Conservation (phyloP, 2,888 invertebrate genomes). For the Polyploca ridens region DNA sequence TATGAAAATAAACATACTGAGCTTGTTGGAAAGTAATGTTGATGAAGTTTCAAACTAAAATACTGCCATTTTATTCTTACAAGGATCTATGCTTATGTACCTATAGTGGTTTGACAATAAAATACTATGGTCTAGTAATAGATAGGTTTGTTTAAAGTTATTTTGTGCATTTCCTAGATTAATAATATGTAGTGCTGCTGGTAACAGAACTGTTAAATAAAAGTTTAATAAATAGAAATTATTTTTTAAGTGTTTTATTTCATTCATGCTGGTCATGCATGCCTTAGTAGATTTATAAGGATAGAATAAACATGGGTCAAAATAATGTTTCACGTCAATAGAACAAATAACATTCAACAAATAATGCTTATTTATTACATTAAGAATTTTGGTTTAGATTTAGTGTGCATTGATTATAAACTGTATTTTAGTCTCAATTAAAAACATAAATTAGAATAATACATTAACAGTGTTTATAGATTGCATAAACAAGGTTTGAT, state of each 20-base stretch:
- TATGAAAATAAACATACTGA: conserved; percentile 90
- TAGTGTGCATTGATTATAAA: no score
- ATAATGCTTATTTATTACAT: no score
- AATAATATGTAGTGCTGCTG: neutral
- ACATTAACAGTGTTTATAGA: no score
- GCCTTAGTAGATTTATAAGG: no score
- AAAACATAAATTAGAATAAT: no score
- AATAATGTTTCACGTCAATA: no score
- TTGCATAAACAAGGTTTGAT: no score
- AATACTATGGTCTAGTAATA: neutral
- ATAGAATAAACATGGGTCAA: no score
- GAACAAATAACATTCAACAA: no score
- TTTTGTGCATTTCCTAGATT: neutral
- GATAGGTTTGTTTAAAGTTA: neutral
- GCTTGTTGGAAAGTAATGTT: conserved; percentile 84
- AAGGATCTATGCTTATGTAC: neutral
- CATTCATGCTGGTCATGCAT: no score
- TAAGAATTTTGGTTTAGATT: no score
- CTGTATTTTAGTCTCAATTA: no score
- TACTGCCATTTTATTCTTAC: neutral
- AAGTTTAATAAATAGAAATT: neutral
- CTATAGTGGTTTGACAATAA: neutral
- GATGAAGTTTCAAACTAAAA: neutral
- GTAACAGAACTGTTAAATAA: neutral
- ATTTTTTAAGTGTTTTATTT: neutral